These are phyloP conservation scores for Frankliniella intonsa DNA, from an alignment of 2,888 invertebrate species.

Conservation along the genomic window DNA sequence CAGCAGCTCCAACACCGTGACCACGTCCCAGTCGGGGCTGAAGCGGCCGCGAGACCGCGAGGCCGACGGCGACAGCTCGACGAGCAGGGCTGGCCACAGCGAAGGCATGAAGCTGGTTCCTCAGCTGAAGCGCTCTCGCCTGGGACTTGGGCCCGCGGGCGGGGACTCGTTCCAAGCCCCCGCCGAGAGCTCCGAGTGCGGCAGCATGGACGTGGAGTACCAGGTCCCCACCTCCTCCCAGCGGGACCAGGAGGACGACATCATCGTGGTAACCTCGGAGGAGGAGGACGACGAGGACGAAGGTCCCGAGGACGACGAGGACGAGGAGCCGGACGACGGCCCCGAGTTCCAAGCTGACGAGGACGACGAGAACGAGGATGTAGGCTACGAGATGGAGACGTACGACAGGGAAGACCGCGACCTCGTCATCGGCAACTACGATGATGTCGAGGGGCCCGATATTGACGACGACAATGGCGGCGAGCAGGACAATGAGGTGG, in stretches of 20 bases:
- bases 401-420: constrained; percentile 43
- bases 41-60: constrained; percentile 59
- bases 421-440: constrained; percentile 50
- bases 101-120: constrained; percentile 44
- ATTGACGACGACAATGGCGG: constrained; percentile 46
- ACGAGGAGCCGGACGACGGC: constrained; percentile 55
- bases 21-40: constrained; percentile 57
- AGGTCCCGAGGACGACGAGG: constrained; percentile 47
- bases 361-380: constrained; percentile 55
- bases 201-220: constrained; percentile 62
- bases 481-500: constrained; percentile 59
- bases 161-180: constrained; percentile 35
- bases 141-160: constrained; percentile 33
- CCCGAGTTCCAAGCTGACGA: constrained; percentile 45
- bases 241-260: constrained; percentile 77
- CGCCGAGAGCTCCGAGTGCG: constrained; percentile 48
- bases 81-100: constrained; percentile 43
- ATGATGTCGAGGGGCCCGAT: constrained; percentile 52
- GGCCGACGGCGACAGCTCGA: constrained; percentile 53
- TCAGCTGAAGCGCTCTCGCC: constrained; percentile 40
- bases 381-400: constrained; percentile 54
- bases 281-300: constrained; percentile 57
- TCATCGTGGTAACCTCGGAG: constrained; percentile 74
- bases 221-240: constrained; percentile 84
- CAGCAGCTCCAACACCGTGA: constrained; percentile 59